Conservation (phyloP, 2,113 vertebrate genomes). For the Scortum barcoo region DNA sequence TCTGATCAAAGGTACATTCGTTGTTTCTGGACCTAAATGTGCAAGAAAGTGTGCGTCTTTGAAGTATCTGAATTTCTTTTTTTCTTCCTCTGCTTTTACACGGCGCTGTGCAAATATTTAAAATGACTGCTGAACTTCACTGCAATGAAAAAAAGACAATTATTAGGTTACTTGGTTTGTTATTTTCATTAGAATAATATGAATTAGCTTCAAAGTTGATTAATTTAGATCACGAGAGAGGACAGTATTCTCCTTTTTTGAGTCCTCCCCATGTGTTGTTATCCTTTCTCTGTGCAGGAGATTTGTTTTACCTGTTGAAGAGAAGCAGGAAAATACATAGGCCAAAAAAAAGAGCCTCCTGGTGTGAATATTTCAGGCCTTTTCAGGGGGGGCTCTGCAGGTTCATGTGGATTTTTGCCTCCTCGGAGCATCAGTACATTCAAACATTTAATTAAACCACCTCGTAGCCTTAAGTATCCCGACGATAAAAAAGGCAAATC, state of each 20-base stretch:
- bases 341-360: not conserved
- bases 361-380: not conserved
- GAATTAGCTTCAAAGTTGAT: not conserved
- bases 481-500: slow-evolving; percentile 2
- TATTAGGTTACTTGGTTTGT: not conserved
- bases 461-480: not conserved
- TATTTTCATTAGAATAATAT: not conserved
- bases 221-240: not conserved
- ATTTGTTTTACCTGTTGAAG: not conserved
- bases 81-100: not conserved
- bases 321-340: not conserved
- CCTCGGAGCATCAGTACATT: slow-evolving; percentile 1
- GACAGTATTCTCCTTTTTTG: not conserved
- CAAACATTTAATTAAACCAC: slow-evolving; percentile 34
- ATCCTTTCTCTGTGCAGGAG: not conserved
- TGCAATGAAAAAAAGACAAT: not conserved
- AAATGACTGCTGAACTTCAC: not conserved
- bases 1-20: slow-evolving; percentile 43
- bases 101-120: not conserved
- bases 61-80: not conserved
- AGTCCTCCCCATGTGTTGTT: not conserved
- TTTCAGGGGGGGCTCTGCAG: not conserved
- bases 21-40: not conserved
- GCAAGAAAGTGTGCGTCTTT: not conserved
- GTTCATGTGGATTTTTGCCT: slow-evolving; percentile 4